Evolutionary conservation across 2,888 invertebrate species (phyloP), one percentile per base, ranked within the genome.

Genomic region (Siphlonurus alternatus): DNA sequence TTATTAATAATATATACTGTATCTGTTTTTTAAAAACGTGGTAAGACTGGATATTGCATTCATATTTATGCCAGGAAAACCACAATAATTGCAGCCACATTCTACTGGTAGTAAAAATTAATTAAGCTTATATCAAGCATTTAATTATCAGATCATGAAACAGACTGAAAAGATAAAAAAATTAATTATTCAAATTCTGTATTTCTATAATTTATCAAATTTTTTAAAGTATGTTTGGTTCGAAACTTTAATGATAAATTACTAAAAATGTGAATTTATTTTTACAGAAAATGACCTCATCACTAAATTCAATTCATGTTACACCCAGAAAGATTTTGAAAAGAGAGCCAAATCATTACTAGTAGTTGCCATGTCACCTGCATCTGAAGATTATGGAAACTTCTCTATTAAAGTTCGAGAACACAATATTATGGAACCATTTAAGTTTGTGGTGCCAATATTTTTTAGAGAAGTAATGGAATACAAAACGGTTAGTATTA

Each of bases 361-460:
- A 66, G 92, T 96, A 22, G 87, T 97, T 59, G 92, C 90, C 1
- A 88, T 92, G 0, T 90, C 93, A 23, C 90, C 93, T 61, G 93
- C 95, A 0, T 74, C 78, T 61, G 80, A 84, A 68, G 74, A 76
- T 67, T 82, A 83, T 69, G 84, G 84, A 69, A 79, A 83, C 38
- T 97, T 98, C 75, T 88, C 89, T 18, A 79, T 83, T 61, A 81
- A 81, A 73, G 96, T 97, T 23, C 83, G 88, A 63, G 78, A 82
- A 63, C 93, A 89, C 76, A 94, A 89, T 74, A 79, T 80, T 62
- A 80, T 78, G 74, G 81, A 84, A 67, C 96, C 96, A 0, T 96
- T 96, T 73, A 83, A 85, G 70, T 93, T 94, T 72, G 75, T 78
- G 3, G 77, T 83, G 66, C 88, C 88, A 1, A 74, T 77, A 51